phyloP scores from a whole-genome alignment of 2,113 vertebrate species.

The Sebastes schlegelii region DNA sequence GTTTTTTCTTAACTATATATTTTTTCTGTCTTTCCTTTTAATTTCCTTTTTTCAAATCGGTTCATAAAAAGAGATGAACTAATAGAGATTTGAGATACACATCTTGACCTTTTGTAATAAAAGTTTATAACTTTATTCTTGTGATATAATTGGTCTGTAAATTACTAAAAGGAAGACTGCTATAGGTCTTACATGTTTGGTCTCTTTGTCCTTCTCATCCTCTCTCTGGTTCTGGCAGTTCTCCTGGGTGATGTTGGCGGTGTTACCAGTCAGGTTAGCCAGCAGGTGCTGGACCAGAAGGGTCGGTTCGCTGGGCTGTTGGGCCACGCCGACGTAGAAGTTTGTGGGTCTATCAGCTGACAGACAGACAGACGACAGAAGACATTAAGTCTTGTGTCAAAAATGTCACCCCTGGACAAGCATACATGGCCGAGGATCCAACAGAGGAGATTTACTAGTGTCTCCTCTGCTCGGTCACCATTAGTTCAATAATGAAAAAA shows the following conservation, averaged over 20 bases:
- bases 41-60: not conserved
- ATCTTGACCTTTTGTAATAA: not conserved
- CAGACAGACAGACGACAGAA: not conserved
- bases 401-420: not conserved
- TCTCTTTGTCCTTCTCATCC: slow-evolving; percentile 74
- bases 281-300: slow-evolving; percentile 87
- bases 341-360: slow-evolving; percentile 86
- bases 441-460: not conserved
- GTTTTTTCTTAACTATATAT: too few relatives aligned
- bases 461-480: not conserved
- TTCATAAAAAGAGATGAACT: not conserved
- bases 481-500: too few relatives aligned
- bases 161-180: not conserved
- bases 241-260: slow-evolving; percentile 84
- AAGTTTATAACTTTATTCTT: not conserved
- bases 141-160: not conserved
- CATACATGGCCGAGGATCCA: not conserved
- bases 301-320: slow-evolving; percentile 72
- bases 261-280: slow-evolving; percentile 90
- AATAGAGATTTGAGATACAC: not conserved
- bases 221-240: slow-evolving; percentile 85
- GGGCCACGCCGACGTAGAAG: slow-evolving; percentile 88
- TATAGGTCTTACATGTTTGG: slow-evolving; percentile 83
- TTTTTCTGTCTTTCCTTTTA: too few relatives aligned
- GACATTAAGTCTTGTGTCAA: not conserved